These are phyloP conservation scores for Monodelphis domestica DNA, from an alignment of 2,797 vertebrate species.

Conservation along the genomic window DNA sequence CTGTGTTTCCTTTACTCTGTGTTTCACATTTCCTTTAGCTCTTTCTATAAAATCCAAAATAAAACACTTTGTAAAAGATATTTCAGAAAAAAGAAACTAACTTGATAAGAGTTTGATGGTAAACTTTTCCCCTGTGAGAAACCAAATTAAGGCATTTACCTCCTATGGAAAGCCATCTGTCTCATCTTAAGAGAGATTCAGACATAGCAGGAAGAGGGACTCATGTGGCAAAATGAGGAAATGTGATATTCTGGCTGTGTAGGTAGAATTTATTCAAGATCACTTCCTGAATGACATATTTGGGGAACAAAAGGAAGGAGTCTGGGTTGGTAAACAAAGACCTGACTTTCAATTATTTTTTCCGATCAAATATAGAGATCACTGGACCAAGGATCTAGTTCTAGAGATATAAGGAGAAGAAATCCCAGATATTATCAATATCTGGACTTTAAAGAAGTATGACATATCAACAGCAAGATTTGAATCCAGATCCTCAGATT, in stretches of 20 bases:
- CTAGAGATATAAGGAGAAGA: background rate
- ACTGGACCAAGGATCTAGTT: background rate
- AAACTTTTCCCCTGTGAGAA: slow-evolving; percentile 57
- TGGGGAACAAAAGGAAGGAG: background rate
- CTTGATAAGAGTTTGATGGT: slow-evolving; percentile 38
- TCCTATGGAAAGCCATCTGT: slow-evolving; percentile 52
- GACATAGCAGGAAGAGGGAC: background rate
- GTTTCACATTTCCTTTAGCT: background rate
- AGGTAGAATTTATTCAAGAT: background rate
- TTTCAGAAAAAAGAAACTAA: background rate
- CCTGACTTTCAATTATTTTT: background rate
- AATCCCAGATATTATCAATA: background rate
- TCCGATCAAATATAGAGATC: background rate
- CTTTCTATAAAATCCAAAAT: background rate
- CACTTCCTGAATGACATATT: background rate
- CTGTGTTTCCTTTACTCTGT: background rate
- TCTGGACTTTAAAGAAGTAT: background rate
- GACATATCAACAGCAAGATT: background rate
- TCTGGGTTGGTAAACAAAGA: background rate
- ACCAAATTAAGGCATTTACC: slow-evolving; percentile 60
- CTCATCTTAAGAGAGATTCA: background rate
- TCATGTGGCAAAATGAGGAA: background rate
- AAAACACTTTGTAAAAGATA: background rate
- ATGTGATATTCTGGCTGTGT: background rate
- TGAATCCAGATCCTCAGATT: background rate